phyloP scores from a whole-genome alignment of 2,797 vertebrate species.

The Malacoraja senta region DNA sequence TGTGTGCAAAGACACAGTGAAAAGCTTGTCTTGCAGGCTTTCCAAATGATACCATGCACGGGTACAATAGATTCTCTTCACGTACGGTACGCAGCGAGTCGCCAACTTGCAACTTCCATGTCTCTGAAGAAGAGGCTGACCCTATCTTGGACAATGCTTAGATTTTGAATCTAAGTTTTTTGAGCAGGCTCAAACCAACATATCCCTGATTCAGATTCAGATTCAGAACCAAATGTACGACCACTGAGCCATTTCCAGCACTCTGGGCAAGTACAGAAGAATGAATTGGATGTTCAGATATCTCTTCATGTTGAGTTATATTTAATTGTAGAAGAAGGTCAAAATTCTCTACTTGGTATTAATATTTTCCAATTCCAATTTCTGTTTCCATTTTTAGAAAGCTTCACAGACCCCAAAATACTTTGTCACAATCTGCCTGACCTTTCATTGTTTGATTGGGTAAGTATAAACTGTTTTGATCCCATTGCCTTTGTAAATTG shows the following conservation, averaged over 20 bases:
- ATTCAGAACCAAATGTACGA: neutral
- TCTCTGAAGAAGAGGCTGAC: too few species aligned
- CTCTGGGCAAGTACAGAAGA: neutral
- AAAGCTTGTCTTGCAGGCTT: too few species aligned
- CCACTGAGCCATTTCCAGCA: neutral
- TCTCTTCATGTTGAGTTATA: neutral
- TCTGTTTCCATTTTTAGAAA: neutral
- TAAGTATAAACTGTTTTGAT: neutral
- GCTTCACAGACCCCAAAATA: neutral
- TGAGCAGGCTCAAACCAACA: neutral
- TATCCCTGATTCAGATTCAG: neutral
- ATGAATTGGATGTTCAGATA: neutral
- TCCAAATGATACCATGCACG: too few species aligned
- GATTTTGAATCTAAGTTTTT: neutral
- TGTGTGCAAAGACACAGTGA: too few species aligned
- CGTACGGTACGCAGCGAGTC: too few species aligned
- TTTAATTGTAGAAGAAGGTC: neutral
- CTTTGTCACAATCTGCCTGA: neutral
- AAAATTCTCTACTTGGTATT: neutral
- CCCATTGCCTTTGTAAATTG: too few species aligned
- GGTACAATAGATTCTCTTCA: too few species aligned
- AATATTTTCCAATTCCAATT: neutral
- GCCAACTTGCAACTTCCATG: too few species aligned
- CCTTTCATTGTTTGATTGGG: neutral
- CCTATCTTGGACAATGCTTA: neutral